These are phyloP conservation scores for Meloidogyne floridensis DNA, from an alignment of 1,140 invertebrate species.

Conservation along the genomic window DNA sequence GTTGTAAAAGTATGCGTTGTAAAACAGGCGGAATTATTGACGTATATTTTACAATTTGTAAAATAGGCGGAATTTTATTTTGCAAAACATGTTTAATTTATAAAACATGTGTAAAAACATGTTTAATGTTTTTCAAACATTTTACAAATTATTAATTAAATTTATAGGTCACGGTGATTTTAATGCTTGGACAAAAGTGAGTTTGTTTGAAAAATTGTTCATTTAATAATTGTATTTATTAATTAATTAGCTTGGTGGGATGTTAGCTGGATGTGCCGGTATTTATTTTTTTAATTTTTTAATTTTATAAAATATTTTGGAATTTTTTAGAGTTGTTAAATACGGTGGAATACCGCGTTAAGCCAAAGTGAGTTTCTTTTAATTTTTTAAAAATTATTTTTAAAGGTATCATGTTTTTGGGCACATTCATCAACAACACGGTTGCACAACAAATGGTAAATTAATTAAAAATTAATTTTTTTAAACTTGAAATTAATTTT, in stretches of 20 bases:
- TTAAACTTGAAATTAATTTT: background rate
- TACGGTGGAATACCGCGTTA: slow-evolving; percentile 77
- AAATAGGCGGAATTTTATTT: too few relatives aligned
- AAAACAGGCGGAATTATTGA: too few relatives aligned
- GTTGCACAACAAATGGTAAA: slow-evolving; percentile 48
- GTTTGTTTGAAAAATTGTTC: background rate
- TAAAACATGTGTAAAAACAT: too few relatives aligned
- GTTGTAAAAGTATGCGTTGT: too few relatives aligned
- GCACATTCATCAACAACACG: slow-evolving; percentile 53
- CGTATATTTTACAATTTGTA: background rate
- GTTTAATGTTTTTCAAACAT: background rate
- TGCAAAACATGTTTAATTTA: background rate
- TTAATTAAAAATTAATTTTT: background rate
- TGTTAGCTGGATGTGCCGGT: slow-evolving; percentile 75
- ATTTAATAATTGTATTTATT: background rate
- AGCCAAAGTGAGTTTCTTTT: slow-evolving; percentile 60
- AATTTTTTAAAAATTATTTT: background rate
- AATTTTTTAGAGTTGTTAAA: slow-evolving; percentile 74
- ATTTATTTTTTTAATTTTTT: background rate
- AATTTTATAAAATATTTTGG: background rate
- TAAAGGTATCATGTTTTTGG: slow-evolving; percentile 69
- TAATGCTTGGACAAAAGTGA: slow-evolving; percentile 45
- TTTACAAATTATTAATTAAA: background rate
- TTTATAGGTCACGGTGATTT: slow-evolving; percentile 61
- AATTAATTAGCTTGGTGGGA: slow-evolving; percentile 66